Conservation (phyloP, 2,113 vertebrate genomes). For the Neopipo cinnamomea region DNA sequence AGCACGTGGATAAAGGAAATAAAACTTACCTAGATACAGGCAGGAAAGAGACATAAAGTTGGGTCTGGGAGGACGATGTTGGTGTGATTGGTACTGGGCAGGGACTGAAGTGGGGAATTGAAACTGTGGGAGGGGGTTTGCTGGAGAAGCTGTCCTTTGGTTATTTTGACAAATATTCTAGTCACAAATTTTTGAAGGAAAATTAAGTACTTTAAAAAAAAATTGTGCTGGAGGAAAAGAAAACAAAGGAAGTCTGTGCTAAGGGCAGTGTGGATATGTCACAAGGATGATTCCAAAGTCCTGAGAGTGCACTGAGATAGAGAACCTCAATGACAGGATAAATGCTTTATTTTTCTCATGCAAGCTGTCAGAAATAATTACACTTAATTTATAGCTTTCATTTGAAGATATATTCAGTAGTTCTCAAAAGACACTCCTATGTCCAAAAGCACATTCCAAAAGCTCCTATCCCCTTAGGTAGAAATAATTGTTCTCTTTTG, state of each 20-base stretch:
- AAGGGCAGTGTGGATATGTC: neutral
- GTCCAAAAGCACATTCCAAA: conserved; percentile 37
- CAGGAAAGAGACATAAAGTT: neutral
- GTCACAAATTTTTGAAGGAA: neutral
- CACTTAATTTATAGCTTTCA: conserved; percentile 32
- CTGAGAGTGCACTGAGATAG: neutral
- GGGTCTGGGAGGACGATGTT: neutral
- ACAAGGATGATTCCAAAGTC: neutral
- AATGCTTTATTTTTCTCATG: conserved; percentile 41
- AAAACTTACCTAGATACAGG: neutral
- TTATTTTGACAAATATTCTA: neutral
- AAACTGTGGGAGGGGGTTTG: neutral
- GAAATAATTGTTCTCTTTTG: conserved; percentile 11
- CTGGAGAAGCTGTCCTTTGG: neutral
- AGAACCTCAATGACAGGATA: neutral
- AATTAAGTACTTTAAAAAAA: fast-evolving
- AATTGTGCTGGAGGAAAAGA: neutral
- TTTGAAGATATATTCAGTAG: neutral
- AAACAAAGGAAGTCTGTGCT: neutral
- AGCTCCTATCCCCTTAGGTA: neutral
- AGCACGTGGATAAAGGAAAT: neutral
- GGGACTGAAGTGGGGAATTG: neutral
- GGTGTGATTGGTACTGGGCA: neutral
- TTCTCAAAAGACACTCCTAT: conserved; percentile 35
- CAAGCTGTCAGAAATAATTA: conserved; percentile 30